Base-by-base conservation (phyloP, 2,113 vertebrate species). In the Brachypteracias leptosomus region DNA sequence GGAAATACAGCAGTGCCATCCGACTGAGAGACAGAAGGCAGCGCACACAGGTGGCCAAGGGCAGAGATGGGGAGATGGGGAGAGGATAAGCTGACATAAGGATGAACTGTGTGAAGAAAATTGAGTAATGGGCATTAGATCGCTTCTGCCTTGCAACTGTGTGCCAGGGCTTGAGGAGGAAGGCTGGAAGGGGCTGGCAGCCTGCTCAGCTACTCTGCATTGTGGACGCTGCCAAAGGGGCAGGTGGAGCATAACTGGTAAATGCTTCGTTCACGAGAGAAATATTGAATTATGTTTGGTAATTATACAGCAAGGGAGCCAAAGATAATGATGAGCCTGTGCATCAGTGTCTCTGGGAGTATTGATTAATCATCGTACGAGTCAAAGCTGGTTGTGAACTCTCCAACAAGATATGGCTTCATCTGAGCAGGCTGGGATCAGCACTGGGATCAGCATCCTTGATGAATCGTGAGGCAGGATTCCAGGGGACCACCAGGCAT, bases 161-260 rank as follows among this genome's bases (percentile, higher is more conserved):
- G 47, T 77, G 75, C 94, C 95, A 93, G 65, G 35, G 78, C 38
- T 10, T 36, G 79, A 77, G 65, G 59, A 83, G 16, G 29, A 63
- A 84, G 63, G 59, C 79, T 85, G 82, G 68, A 83, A 85, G 62
- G 42, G 75, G 47, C 68, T 96, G 82, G 88, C 79, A 95, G 13
- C 59, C 67, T 47, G 36, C 71, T 70, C 49, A 62, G 81, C 67
- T 62, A 0, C 63, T 83, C 38, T 38, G 49, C 29, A 36, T 8
- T 47, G 55, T 26, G 63, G 74, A n/a, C 3, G 13, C 55, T 96
- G 95, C 93, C 95, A 96, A 84, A 91, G 85, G 92, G 82, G 92
- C 93, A 96, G 88, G 88, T 95, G 95, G 89, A 94, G 40, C 82
- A 77, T 76, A 90, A 84, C 75, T 77, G 82, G 79, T 73, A 86